phyloP scores from a whole-genome alignment of 92 coral and sea anemone species.

The Epizoanthus stellaris region DNA sequence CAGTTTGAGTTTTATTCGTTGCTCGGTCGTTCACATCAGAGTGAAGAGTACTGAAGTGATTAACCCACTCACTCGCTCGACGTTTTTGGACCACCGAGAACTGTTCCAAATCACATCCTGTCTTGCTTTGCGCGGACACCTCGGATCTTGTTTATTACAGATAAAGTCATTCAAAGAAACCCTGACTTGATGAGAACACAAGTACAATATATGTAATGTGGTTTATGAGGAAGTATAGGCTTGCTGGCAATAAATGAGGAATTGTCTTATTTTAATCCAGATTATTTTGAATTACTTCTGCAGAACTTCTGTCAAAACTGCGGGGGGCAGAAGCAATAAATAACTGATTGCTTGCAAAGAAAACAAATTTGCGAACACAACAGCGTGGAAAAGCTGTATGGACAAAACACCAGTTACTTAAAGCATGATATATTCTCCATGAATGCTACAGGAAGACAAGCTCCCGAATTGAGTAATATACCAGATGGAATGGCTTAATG shows the following conservation, averaged over 20 bases:
- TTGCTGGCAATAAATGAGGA: no score
- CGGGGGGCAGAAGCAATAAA: slow-evolving; percentile 9
- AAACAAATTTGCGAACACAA: slow-evolving; percentile 8
- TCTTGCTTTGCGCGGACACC: background rate
- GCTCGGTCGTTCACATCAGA: no score
- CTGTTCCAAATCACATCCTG: slow-evolving; percentile 10
- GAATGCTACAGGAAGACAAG: slow-evolving; percentile 21
- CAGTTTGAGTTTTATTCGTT: no score
- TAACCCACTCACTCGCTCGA: background rate
- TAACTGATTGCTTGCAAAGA: background rate
- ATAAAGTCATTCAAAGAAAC: no score
- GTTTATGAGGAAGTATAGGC: no score
- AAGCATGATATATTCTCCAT: slow-evolving; percentile 5
- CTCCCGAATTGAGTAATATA: background rate
- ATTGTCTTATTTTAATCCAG: no score
- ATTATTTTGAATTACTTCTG: no score
- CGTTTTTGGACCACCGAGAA: background rate
- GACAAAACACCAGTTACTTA: background rate
- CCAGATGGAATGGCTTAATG: background rate
- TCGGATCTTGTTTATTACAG: background rate
- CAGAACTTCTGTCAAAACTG: slow-evolving; percentile 1
- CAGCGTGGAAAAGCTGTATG: background rate
- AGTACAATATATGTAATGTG: no score
- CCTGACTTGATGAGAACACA: no score
- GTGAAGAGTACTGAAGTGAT: no score